Evolutionary conservation across 2,888 invertebrate species (phyloP).

Genomic region (Rhagium mordax): DNA sequence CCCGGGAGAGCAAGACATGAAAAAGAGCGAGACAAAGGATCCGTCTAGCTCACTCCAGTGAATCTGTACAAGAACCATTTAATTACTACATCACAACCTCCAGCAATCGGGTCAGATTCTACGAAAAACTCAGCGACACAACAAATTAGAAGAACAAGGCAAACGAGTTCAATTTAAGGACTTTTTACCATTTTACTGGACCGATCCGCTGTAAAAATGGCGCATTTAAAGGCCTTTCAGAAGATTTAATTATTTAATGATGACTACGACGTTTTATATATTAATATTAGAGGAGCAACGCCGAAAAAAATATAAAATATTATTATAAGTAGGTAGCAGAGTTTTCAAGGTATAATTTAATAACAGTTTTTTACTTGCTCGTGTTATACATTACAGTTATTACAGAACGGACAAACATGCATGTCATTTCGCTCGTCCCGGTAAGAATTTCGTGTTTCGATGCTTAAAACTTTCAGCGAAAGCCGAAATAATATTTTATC

Average conservation of each 20-base stretch:
- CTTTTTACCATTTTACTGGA: not conserved
- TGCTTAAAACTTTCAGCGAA: not conserved
- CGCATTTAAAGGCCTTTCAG: slow-evolving; percentile 18
- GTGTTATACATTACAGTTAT: not conserved
- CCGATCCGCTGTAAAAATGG: not conserved
- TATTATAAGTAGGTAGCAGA: not conserved
- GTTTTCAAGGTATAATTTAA: slow-evolving; percentile 27
- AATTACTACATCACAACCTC: slow-evolving; percentile 48
- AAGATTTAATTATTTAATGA: slow-evolving; percentile 36
- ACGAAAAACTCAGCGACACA: slow-evolving; percentile 47
- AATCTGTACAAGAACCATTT: slow-evolving; percentile 44
- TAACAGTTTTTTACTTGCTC: slow-evolving; percentile 9
- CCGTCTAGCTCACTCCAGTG: not conserved
- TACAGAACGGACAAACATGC: not conserved
- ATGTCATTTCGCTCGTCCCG: not conserved
- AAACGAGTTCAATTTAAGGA: slow-evolving; percentile 17
- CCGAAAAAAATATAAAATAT: slow-evolving; percentile 1
- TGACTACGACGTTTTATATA: slow-evolving; percentile 30
- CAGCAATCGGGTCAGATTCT: slow-evolving; percentile 48
- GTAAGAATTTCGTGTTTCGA: not conserved
- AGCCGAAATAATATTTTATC: not conserved
- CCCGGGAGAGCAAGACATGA: not conserved
- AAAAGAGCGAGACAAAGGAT: not conserved
- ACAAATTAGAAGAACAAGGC: slow-evolving; percentile 46
- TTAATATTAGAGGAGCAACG: slow-evolving; percentile 16